phyloP scores from a whole-genome alignment of 2,113 vertebrate genomes.

The Takifugu bimaculatus region DNA sequence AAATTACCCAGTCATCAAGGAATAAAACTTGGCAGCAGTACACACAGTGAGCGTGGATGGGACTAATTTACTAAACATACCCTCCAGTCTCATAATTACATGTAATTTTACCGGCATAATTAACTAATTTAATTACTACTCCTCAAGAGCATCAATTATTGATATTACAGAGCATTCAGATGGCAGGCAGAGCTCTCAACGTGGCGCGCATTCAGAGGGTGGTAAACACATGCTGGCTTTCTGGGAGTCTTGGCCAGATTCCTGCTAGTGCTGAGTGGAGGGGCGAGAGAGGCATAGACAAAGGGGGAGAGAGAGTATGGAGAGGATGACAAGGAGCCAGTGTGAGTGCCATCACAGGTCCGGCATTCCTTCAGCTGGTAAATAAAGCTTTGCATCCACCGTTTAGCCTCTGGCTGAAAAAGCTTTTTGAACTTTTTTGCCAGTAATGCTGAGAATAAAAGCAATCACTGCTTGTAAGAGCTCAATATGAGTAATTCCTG shows the following conservation, averaged over 20 bases:
- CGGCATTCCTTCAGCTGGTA: constrained; percentile 36
- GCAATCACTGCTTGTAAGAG: constrained; percentile 5
- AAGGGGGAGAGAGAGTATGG: constrained; percentile 9
- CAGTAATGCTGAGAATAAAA: neutral
- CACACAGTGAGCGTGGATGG: constrained; percentile 98
- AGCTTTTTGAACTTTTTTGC: constrained; percentile 32
- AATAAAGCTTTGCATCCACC: constrained; percentile 32
- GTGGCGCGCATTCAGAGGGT: constrained; percentile 94
- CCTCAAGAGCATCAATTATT: constrained; percentile 99
- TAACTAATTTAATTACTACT: constrained; percentile 99
- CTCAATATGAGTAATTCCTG: neutral
- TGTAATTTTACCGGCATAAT: constrained; percentile 99
- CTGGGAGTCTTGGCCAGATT: constrained; percentile 79
- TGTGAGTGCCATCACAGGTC: constrained; percentile 38
- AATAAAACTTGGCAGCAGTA: constrained; percentile 99
- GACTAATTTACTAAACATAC: constrained; percentile 99
- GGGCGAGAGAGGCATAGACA: constrained; percentile 33
- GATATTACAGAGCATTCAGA: constrained; percentile 99
- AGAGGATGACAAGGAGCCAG: constrained; percentile 4
- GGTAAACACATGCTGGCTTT: constrained; percentile 87
- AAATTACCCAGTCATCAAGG: constrained; percentile 99
- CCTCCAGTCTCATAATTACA: constrained; percentile 99
- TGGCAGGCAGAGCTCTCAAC: constrained; percentile 88
- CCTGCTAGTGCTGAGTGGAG: constrained; percentile 47
- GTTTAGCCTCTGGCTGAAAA: constrained; percentile 45